A percentile compares a stretch with the other conserved stretches of the same genome.
These are phyloP conservation scores for Lepidotrigona ventralis DNA, from an alignment of 1,140 invertebrate species.

Conservation along the genomic window DNA sequence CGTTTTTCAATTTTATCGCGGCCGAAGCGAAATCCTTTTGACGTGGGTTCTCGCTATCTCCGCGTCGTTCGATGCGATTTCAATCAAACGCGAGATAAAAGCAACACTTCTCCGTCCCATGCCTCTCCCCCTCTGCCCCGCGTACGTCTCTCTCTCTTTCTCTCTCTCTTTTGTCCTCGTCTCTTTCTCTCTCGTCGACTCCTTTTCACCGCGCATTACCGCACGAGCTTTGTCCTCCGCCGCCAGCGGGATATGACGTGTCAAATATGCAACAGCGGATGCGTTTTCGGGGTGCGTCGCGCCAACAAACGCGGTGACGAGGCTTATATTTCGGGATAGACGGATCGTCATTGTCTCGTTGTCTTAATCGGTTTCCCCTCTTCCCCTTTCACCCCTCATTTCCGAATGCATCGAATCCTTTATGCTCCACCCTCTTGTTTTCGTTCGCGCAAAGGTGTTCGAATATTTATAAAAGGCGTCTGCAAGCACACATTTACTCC, in stretches of 20 bases:
- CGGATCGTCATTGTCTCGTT: not conserved
- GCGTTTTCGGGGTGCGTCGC: not conserved
- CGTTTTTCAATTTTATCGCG: conserved; percentile 54
- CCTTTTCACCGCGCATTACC: conserved; percentile 4
- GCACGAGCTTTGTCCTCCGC: not conserved
- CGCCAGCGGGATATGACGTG: not conserved
- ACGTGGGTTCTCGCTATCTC: conserved; percentile 22
- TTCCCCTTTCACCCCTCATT: too few species aligned
- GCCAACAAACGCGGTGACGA: not conserved
- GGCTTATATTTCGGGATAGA: not conserved
- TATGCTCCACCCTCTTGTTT: not conserved
- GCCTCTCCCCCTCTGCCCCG: too few species aligned
- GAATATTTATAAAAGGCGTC: not conserved
- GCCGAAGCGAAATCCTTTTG: conserved; percentile 41
- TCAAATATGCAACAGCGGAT: conserved; percentile 35
- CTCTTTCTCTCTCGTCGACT: conserved; percentile 4
- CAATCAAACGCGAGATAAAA: conserved; percentile 46
- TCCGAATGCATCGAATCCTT: not conserved
- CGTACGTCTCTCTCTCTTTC: not conserved
- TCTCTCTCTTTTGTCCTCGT: not conserved
- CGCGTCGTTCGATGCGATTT: conserved; percentile 33
- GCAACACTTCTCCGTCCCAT: conserved; percentile 10
- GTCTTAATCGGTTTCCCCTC: not conserved
- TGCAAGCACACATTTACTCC: too few species aligned
- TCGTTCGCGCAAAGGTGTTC: not conserved